Percentiles rank a stretch among this genome's conserved stretches.
Evolutionary conservation across 2,888 invertebrate genomes (phyloP).

Genomic region (Atethmia centrago): DNA sequence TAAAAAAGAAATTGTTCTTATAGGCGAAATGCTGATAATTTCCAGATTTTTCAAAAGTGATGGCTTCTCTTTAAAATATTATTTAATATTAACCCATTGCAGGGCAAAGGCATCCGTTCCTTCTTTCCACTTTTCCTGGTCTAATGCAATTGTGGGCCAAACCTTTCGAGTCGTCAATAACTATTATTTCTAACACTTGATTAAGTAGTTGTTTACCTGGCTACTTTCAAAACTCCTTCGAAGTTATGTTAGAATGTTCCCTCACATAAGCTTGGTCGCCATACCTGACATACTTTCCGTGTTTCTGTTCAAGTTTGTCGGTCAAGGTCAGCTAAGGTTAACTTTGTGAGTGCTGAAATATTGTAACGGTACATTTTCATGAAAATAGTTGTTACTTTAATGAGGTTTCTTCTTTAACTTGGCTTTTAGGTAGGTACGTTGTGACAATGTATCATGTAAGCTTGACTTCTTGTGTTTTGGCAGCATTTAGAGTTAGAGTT

Average conservation of each 20-base stretch:
- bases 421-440: slow-evolving; percentile 11
- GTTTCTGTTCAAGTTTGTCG: slow-evolving; percentile 18
- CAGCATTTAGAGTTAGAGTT: background rate
- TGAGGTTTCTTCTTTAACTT: slow-evolving; percentile 32
- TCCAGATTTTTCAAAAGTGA: background rate
- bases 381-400: slow-evolving; percentile 33
- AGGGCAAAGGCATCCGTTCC: background rate
- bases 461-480: slow-evolving; percentile 3
- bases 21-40: background rate
- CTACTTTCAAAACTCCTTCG: background rate
- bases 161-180: background rate
- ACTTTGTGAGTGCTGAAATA: slow-evolving; percentile 14
- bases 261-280: slow-evolving; percentile 6
- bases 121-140: background rate
- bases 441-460: slow-evolving; percentile 9
- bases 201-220: background rate
- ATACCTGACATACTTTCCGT: slow-evolving; percentile 39
- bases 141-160: background rate
- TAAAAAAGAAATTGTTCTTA: background rate
- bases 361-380: slow-evolving; percentile 28
- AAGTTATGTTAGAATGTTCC: background rate
- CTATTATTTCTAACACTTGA: background rate
- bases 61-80: background rate
- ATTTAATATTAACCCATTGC: background rate
- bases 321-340: slow-evolving; percentile 46